Evolutionary conservation across 2,113 vertebrate species (phyloP), one percentile per base, ranked within the genome.

Genomic region (Quiscalus mexicanus): DNA sequence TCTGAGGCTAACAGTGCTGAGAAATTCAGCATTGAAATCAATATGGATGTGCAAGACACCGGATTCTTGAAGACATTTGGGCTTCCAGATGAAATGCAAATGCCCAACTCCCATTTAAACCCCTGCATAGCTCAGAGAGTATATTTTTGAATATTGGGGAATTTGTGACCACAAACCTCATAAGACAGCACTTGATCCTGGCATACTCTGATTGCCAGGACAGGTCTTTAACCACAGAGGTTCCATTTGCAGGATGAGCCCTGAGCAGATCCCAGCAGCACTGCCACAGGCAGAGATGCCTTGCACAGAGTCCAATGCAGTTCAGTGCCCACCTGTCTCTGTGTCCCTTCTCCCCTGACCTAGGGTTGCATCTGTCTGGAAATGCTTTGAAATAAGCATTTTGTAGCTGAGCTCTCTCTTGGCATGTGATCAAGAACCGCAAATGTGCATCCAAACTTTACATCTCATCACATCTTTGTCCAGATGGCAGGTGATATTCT

Each of bases 401-500:
- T 70, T 44, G 60, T 74, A 77, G 93, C 80, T 93, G 83, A 95
- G 94, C 76, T 92, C 86, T 77, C 85, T 75, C 64, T 27, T 95
- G 95, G 93, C 83, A 52, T 58, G 73, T 52, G 89, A 93, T 74
- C 83, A 92, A 93, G 78, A 92, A 86, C 71, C 39, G 0, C 94
- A 95, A 96, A 86, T 94, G 75, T 94, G 79, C 92, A 97, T 96
- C 88, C 92, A 93, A 95, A 92, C 93, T 89, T 90, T 81, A 86
- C 68, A 96, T 92, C 86, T 95, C 80, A 93, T 93, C 95, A 63
- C 73, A 93, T 95, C 93, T 95, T 95, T 96, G 94, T 96, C 91
- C 95, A 97, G 94, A 96, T 97, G 96, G 96, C 94, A 96, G 96
- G 94, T 97, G 94, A 95, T 97, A 97, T 97, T 95, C 95, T 91